Conservation (phyloP, 2,888 invertebrate species). For the Zhengitettix transpicula region DNA sequence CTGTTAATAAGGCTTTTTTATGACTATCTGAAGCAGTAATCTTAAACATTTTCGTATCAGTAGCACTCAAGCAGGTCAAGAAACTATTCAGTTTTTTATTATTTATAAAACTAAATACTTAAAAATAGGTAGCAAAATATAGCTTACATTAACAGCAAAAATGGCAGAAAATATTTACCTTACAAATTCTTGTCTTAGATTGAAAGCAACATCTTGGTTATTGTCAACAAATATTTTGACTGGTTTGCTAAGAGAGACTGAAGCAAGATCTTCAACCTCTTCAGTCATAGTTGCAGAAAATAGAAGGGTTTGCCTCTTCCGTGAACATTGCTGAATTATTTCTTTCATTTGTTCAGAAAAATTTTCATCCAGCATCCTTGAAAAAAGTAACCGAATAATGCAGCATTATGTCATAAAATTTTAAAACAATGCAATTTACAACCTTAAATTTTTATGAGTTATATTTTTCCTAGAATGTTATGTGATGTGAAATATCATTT, state of each 20-base stretch:
- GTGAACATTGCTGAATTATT: conserved; percentile 81
- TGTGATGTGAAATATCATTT: neutral
- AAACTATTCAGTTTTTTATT: too few species aligned
- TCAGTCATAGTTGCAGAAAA: conserved; percentile 99
- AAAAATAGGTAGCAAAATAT: too few species aligned
- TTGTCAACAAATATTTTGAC: conserved; percentile 91
- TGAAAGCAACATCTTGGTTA: conserved; percentile 88
- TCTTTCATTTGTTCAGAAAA: conserved; percentile 99
- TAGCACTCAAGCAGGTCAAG: too few species aligned
- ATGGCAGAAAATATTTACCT: conserved; percentile 28
- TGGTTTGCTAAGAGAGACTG: conserved; percentile 82
- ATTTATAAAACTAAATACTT: too few species aligned
- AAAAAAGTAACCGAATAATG: conserved; percentile 9
- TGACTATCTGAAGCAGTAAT: too few species aligned
- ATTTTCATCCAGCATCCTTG: conserved; percentile 91
- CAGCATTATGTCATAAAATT: too few species aligned
- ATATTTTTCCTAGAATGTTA: neutral
- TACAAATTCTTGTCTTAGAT: conserved; percentile 91
- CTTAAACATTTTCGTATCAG: too few species aligned
- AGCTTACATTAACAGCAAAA: neutral
- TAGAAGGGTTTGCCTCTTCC: conserved; percentile 85
- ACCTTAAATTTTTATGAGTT: too few species aligned
- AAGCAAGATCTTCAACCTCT: conserved; percentile 82
- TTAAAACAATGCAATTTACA: too few species aligned
- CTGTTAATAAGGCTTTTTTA: too few species aligned